Evolutionary conservation across 1,140 invertebrate species (phyloP).

Genomic region (Sycophila sp.): DNA sequence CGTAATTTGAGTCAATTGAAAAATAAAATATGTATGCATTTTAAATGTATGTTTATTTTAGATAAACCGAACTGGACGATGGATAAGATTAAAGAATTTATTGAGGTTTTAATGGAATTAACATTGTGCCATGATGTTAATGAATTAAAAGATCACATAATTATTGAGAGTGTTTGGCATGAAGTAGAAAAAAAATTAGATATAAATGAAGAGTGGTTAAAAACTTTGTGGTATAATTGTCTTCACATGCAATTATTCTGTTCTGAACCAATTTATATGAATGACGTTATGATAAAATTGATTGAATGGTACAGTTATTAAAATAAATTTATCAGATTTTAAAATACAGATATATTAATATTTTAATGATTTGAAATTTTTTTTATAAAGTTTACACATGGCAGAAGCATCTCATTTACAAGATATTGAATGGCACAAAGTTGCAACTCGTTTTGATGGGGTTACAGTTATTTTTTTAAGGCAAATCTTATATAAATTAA

Average conservation of each 20-base stretch:
- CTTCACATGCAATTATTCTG: slow-evolving; percentile 58
- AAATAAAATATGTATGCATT: too few species aligned
- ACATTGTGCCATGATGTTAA: background rate
- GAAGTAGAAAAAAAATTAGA: slow-evolving; percentile 50
- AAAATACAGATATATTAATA: background rate
- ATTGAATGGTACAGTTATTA: slow-evolving; percentile 60
- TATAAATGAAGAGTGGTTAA: slow-evolving; percentile 40
- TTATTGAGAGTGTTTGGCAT: slow-evolving; percentile 48
- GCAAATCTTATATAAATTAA: background rate
- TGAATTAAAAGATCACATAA: slow-evolving; percentile 14
- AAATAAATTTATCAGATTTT: too few species aligned
- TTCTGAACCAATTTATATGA: slow-evolving; percentile 47
- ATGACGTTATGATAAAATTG: slow-evolving; percentile 53
- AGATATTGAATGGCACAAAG: slow-evolving; percentile 49
- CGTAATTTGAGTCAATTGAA: too few species aligned
- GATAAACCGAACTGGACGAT: background rate
- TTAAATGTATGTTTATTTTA: background rate
- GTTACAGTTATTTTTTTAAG: slow-evolving; percentile 45
- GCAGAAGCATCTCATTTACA: slow-evolving; percentile 38
- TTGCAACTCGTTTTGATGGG: slow-evolving; percentile 50
- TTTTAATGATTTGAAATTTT: background rate
- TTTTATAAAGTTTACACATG: slow-evolving; percentile 38
- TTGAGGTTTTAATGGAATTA: slow-evolving; percentile 42
- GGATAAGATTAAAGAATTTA: slow-evolving; percentile 35
- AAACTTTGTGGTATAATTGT: slow-evolving; percentile 48